phyloP scores from a whole-genome alignment of 2,888 invertebrate species.

The Himalopsyche japonica region DNA sequence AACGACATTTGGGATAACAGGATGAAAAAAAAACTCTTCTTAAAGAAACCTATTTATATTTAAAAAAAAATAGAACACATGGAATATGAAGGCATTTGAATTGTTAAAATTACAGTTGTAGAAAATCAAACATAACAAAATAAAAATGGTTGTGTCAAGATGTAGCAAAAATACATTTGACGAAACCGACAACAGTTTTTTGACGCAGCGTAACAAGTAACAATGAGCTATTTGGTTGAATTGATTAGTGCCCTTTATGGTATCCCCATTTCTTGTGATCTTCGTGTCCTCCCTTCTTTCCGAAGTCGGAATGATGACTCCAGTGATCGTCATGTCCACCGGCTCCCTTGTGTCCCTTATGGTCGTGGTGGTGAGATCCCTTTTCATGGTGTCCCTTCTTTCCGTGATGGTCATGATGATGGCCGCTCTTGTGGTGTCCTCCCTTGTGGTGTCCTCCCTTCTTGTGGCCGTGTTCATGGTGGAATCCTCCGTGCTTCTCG shows the following conservation, averaged over 20 bases:
- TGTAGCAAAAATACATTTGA: not conserved
- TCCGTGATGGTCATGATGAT: constrained; percentile 77
- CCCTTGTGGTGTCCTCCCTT: constrained; percentile 82
- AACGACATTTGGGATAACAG: not conserved
- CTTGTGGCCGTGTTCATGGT: constrained; percentile 79
- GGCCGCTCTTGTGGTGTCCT: constrained; percentile 77
- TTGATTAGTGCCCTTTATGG: constrained; percentile 57
- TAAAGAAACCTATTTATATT: constrained; percentile 17
- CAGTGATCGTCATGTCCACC: constrained; percentile 79
- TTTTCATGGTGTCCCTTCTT: constrained; percentile 81
- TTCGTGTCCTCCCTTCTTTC: constrained; percentile 79
- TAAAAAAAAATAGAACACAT: constrained; percentile 17
- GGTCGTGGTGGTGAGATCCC: constrained; percentile 77
- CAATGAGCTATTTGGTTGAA: not conserved
- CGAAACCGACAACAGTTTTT: not conserved
- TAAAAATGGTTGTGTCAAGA: not conserved
- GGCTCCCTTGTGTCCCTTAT: constrained; percentile 78
- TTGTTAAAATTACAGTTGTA: constrained; percentile 8
- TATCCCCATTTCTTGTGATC: constrained; percentile 80
- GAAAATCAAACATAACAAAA: constrained; percentile 35
- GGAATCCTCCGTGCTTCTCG: constrained; percentile 79
- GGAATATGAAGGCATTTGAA: not conserved
- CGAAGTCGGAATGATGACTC: constrained; percentile 73
- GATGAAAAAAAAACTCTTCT: not conserved
- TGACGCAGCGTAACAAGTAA: not conserved